Conservation (phyloP, 2,113 vertebrate genomes). For the Atlantisia rogersi region DNA sequence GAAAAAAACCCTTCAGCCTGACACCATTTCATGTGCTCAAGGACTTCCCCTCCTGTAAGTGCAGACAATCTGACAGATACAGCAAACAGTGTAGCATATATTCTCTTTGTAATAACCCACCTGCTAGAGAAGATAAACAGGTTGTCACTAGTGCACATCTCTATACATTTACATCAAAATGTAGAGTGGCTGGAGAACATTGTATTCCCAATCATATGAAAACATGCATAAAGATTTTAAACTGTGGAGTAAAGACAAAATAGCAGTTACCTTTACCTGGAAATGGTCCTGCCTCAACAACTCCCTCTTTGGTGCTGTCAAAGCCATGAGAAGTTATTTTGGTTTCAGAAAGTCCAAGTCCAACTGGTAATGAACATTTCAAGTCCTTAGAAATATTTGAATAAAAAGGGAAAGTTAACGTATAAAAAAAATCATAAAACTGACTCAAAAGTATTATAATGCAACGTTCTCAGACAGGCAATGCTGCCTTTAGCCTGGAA, state of each 20-base stretch:
- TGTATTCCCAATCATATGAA: neutral
- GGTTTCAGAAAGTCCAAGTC: constrained; percentile 86
- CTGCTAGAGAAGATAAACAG: neutral
- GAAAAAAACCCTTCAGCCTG: neutral
- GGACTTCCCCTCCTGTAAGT: neutral
- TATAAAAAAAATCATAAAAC: neutral
- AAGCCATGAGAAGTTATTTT: constrained; percentile 82
- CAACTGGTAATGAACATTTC: constrained; percentile 76
- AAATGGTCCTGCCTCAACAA: constrained; percentile 83
- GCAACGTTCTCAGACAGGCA: neutral
- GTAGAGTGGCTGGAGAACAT: neutral
- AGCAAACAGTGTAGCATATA: neutral
- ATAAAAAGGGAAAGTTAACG: constrained; percentile 61
- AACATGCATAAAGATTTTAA: neutral
- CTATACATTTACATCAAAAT: neutral
- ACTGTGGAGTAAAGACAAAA: neutral
- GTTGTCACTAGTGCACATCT: neutral
- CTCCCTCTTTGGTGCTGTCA: constrained; percentile 84
- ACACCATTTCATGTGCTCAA: neutral
- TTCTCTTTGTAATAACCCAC: neutral
- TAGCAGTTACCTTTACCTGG: constrained; percentile 78
- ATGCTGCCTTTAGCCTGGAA: neutral
- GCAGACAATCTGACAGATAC: neutral
- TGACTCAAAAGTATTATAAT: constrained; percentile 17
- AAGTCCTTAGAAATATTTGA: constrained; percentile 79